Conservation (phyloP, 2,888 invertebrate species). For the Acanthosepion pharaonis region DNA sequence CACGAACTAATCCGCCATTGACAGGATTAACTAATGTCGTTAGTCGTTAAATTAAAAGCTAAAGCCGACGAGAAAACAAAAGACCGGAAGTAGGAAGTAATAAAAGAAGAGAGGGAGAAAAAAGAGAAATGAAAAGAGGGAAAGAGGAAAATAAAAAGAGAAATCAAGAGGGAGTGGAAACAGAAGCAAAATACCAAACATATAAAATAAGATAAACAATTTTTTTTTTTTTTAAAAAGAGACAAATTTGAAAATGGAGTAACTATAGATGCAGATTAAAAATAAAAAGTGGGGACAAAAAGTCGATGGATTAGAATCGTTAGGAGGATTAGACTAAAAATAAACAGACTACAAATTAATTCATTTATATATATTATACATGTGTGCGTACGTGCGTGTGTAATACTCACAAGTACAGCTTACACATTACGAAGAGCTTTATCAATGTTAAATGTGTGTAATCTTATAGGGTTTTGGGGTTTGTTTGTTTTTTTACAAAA, state of each 20-base stretch:
- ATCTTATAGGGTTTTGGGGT: too few species aligned
- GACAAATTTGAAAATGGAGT: neutral
- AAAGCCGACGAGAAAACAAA: neutral
- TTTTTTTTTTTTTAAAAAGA: too few species aligned
- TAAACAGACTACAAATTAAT: neutral
- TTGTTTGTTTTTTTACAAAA: too few species aligned
- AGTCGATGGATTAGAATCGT: neutral
- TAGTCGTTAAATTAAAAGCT: neutral
- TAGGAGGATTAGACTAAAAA: neutral
- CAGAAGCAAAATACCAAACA: neutral
- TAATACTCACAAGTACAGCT: too few species aligned
- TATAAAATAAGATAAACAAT: neutral
- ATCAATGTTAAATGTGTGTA: too few species aligned
- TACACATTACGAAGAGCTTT: too few species aligned
- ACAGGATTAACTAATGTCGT: neutral
- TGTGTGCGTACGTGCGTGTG: neutral
- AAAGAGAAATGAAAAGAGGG: neutral
- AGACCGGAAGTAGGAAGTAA: neutral
- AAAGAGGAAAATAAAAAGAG: neutral
- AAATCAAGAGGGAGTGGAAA: neutral
- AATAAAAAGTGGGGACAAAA: constrained; percentile 15
- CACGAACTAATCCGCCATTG: neutral
- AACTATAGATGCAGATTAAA: neutral
- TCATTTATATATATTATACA: neutral
- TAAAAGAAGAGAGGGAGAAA: neutral